A percentile compares a stretch with the other conserved stretches of the same genome.
phyloP scores from a whole-genome alignment of 2,888 invertebrate genomes.

The Latheticus oryzae region DNA sequence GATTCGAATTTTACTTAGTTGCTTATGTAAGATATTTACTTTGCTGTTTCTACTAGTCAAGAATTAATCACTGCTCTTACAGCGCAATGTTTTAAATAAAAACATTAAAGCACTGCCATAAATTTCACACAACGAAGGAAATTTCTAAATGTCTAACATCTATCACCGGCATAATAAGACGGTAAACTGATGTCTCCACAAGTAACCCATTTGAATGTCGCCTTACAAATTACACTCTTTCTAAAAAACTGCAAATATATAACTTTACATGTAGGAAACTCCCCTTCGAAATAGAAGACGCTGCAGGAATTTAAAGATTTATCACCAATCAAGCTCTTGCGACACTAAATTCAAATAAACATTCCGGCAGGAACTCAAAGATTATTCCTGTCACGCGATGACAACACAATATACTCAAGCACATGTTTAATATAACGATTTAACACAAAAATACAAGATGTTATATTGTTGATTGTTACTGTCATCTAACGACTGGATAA shows the following conservation, averaged over 20 bases:
- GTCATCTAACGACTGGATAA: constrained; percentile 23
- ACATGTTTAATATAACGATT: constrained; percentile 23
- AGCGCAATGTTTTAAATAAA: constrained; percentile 13
- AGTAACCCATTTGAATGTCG: background rate
- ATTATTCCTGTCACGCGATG: constrained; percentile 33
- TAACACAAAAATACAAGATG: constrained; percentile 29
- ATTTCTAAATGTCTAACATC: constrained; percentile 9
- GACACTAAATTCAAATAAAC: constrained; percentile 15
- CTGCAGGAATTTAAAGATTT: constrained; percentile 4
- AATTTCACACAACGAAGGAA: background rate
- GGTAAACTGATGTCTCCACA: constrained; percentile 1
- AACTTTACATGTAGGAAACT: constrained; percentile 1
- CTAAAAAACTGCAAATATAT: too few relatives aligned
- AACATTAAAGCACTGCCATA: constrained; percentile 3
- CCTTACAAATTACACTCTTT: too few relatives aligned
- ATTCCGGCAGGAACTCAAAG: constrained; percentile 13
- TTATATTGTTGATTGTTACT: constrained; percentile 33
- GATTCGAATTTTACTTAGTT: too few relatives aligned
- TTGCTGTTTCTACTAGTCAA: too few relatives aligned
- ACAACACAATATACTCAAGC: constrained; percentile 28
- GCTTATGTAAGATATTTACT: too few relatives aligned
- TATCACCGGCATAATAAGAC: constrained; percentile 6
- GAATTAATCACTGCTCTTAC: too few relatives aligned
- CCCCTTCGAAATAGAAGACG: background rate
- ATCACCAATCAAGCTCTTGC: constrained; percentile 25